Percentiles rank a stretch among this genome's conserved stretches.
phyloP scores from a whole-genome alignment of 2,888 invertebrate genomes.

The Autographa gamma region DNA sequence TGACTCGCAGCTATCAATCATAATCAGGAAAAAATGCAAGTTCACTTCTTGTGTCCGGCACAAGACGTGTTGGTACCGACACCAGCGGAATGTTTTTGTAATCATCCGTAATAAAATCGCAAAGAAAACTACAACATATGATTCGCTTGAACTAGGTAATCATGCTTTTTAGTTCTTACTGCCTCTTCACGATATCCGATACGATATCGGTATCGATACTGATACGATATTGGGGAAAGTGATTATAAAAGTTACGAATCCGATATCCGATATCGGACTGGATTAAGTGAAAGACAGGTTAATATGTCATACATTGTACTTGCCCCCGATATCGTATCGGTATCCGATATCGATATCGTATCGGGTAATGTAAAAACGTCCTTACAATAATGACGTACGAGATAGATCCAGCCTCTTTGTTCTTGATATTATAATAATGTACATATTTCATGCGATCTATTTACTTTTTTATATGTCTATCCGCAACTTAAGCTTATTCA shows the following conservation, averaged over 20 bases:
- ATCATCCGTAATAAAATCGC: conserved; percentile 35
- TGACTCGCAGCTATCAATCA: conserved; percentile 62
- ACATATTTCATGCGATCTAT: conserved; percentile 66
- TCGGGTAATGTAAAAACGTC: neutral
- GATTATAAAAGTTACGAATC: no score
- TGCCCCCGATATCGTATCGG: no score
- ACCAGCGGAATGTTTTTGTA: conserved; percentile 35
- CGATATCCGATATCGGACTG: no score
- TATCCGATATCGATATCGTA: no score
- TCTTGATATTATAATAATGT: conserved; percentile 67
- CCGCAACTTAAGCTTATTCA: conserved; percentile 58
- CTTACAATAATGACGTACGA: conserved; percentile 59
- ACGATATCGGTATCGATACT: no score
- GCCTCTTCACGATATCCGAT: neutral
- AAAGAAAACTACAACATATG: conserved; percentile 43
- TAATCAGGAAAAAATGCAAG: conserved; percentile 49
- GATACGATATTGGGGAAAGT: no score
- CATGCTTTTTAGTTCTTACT: conserved; percentile 51
- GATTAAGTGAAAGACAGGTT: no score
- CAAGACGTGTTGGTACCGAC: conserved; percentile 1
- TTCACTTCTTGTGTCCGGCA: conserved; percentile 37
- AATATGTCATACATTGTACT: no score
- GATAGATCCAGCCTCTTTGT: conserved; percentile 59
- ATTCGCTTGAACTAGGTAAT: conserved; percentile 45
- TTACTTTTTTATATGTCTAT: conserved; percentile 67